Base-by-base conservation (phyloP, 2,113 vertebrate species). In the Lophotis ruficrista region DNA sequence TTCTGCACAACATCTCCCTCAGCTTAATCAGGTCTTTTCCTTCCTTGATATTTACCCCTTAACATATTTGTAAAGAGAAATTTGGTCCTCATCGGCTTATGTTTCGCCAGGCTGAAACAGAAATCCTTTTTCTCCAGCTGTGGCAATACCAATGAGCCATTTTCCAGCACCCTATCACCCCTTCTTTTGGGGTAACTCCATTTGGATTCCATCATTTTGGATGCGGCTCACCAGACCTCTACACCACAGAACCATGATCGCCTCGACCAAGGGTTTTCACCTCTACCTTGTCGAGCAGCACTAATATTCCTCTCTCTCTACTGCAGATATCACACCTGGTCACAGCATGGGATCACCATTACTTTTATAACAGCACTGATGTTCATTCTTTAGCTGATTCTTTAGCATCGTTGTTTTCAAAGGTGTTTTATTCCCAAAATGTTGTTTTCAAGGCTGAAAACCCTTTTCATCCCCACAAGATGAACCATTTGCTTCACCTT, bases 21-120 rank as follows among this genome's bases (percentile, higher is more conserved):
- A 14, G 53, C n/a, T 28, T 20, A 58, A 45, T 69, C 81, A 10
- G 31, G 21, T 19, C 33, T 31, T 54, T 53, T 15, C 22, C 48
- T 71, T 48, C 60, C n/a, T 35, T 30, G 6, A 1, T 31, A 3
- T 19, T 53, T 48, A n/a, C 35, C 33, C 60, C 33, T 43, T 6
- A 27, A 75, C 23, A 53, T 53, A 4, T 0, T 43, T 6, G 21
- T 4, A 22, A 9, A 10, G 25, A n/a, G 50, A 35, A 57, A 50
- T 77, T 60, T 35, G 3, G 14, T 53, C 51, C 27, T 61, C 62
- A 21, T 4, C 0, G 0, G 23, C 4, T 62, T 43, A 54, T 60
- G 14, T 51, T 38, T 25, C 12, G 45, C 25, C 14, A 23, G 2
- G 0, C 3, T 20, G 41, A 37, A 43, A 43, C 7, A 66, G 3